Conservation (phyloP, 37 sponge, comb jelly and placozoan genomes). For the Diacarnus erythraeanus region DNA sequence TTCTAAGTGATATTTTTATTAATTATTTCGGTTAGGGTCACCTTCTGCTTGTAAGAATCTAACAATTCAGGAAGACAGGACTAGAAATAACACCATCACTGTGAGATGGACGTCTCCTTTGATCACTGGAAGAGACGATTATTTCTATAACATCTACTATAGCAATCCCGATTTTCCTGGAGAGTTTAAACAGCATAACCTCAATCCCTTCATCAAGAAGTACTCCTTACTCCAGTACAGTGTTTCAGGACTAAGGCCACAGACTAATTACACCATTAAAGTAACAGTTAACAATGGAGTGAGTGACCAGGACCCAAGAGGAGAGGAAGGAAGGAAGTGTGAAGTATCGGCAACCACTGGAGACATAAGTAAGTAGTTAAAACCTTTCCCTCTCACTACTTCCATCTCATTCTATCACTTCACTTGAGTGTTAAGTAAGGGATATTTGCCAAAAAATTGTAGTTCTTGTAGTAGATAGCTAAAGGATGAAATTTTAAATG, state of each 20-base stretch:
- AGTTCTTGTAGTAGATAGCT: too few species aligned
- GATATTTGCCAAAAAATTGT: too few species aligned
- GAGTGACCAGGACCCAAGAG: slow-evolving; percentile 6
- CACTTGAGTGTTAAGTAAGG: too few species aligned
- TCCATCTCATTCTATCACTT: too few species aligned
- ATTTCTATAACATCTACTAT: not conserved
- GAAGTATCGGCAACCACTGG: not conserved
- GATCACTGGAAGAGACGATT: slow-evolving; percentile 1
- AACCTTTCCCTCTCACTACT: too few species aligned
- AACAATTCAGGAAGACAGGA: not conserved
- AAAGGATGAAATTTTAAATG: too few species aligned
- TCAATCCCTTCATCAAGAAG: not conserved
- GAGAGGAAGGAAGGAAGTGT: not conserved
- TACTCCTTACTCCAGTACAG: not conserved
- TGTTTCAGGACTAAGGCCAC: not conserved
- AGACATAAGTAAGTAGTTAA: not conserved
- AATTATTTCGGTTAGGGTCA: not conserved
- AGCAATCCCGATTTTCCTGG: not conserved
- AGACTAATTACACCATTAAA: slow-evolving; percentile 1
- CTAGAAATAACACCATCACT: not conserved
- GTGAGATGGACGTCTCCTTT: not conserved
- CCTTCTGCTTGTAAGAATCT: not conserved
- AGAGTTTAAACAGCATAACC: not conserved
- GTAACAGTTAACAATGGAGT: slow-evolving; percentile 17
- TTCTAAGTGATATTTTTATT: not conserved